Conservation (phyloP, 2,797 vertebrate genomes). For the Xyrichtys novacula region DNA sequence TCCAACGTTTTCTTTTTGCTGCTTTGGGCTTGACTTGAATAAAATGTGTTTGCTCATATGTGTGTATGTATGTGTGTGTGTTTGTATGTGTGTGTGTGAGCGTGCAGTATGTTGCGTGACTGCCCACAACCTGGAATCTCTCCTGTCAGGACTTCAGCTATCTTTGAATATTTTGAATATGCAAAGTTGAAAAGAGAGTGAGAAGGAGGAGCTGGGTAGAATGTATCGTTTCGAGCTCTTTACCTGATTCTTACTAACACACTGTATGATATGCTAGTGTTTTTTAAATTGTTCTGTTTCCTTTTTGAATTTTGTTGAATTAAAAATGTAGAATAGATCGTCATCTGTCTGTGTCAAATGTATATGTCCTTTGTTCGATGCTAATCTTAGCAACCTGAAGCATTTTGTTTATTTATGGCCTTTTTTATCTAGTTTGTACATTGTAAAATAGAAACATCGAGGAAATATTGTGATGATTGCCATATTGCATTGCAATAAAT, state of each 20-base stretch:
- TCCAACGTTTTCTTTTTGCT: constrained; percentile 66
- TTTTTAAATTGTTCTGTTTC: constrained; percentile 66
- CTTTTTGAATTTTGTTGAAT: constrained; percentile 57
- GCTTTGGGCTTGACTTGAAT: constrained; percentile 82
- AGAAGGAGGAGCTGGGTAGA: constrained; percentile 82
- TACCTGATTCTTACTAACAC: constrained; percentile 89
- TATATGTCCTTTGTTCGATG: constrained; percentile 74
- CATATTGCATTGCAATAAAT: constrained; percentile 96
- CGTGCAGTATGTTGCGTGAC: constrained; percentile 28
- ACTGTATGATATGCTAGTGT: constrained; percentile 81
- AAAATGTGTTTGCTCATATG: constrained; percentile 49
- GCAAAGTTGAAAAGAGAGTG: constrained; percentile 88
- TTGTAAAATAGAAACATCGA: constrained; percentile 97
- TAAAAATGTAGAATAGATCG: constrained; percentile 69
- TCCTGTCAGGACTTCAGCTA: constrained; percentile 86
- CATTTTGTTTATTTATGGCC: constrained; percentile 99
- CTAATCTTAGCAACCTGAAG: constrained; percentile 94
- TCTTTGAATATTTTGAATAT: constrained; percentile 92
- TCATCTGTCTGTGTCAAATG: constrained; percentile 59
- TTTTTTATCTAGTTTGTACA: constrained; percentile 98
- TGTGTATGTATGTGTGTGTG: constrained; percentile 13
- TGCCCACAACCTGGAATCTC: constrained; percentile 77
- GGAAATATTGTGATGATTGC: constrained; percentile 86
- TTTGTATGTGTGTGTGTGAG: constrained; percentile 16
- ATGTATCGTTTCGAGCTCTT: constrained; percentile 89